phyloP scores from a whole-genome alignment of 2,113 vertebrate species.

The Morone chrysops region DNA sequence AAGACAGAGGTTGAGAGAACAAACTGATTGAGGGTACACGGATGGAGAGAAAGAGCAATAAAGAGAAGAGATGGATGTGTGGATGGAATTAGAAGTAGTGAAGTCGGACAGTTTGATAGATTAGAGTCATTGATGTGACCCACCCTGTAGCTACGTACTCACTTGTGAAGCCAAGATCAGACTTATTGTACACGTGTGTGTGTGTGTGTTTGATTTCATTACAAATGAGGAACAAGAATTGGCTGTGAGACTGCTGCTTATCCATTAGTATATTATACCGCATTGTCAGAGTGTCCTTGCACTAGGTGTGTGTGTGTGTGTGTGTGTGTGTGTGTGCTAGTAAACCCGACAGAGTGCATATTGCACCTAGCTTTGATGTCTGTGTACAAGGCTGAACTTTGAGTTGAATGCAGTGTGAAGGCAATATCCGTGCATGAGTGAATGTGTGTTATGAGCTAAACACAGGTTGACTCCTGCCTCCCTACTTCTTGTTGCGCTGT shows the following conservation, averaged over 20 bases:
- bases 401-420: constrained; percentile 57
- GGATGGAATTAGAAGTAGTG: constrained; percentile 59
- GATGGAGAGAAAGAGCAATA: not conserved
- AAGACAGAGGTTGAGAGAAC: not conserved
- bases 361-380: constrained; percentile 27
- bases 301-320: constrained; percentile 3
- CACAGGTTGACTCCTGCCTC: constrained; percentile 59
- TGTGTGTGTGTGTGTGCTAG: constrained; percentile 17
- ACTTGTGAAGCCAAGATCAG: constrained; percentile 38
- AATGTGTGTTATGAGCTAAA: constrained; percentile 56
- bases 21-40: not conserved
- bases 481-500: constrained; percentile 17
- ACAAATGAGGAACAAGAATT: constrained; percentile 54
- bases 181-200: constrained; percentile 28
- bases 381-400: constrained; percentile 35
- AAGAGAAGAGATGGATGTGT: constrained; percentile 18
- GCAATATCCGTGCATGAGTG: constrained; percentile 51
- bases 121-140: constrained; percentile 66
- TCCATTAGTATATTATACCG: constrained; percentile 68
- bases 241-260: constrained; percentile 42
- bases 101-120: constrained; percentile 67
- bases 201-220: constrained; percentile 49
- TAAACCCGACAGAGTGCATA: constrained; percentile 40
- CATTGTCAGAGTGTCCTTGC: constrained; percentile 54
- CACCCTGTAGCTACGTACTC: constrained; percentile 51